These are phyloP conservation scores for Cyanoderma ruficeps DNA, from an alignment of 2,113 vertebrate genomes.

Conservation along the genomic window DNA sequence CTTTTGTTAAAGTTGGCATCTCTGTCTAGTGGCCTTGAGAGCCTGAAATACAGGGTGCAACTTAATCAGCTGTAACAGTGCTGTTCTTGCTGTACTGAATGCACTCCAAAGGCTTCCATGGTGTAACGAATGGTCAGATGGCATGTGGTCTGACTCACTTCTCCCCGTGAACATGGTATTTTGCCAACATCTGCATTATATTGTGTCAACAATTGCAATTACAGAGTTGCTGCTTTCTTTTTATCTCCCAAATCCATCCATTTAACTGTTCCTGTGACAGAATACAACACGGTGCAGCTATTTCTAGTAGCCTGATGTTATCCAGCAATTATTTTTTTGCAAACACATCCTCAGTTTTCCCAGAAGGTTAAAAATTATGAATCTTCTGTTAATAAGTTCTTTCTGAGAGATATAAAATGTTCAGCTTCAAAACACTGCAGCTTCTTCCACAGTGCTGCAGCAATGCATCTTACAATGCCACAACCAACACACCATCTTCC, in stretches of 20 bases:
- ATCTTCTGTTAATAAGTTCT: neutral
- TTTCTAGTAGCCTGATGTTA: neutral
- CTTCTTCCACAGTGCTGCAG: neutral
- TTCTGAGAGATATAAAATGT: neutral
- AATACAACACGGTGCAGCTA: neutral
- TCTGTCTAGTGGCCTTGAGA: constrained; percentile 24
- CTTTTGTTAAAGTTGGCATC: constrained; percentile 55
- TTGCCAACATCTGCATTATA: constrained; percentile 57
- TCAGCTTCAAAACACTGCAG: rapidly evolving
- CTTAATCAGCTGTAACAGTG: constrained; percentile 65
- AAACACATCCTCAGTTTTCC: neutral
- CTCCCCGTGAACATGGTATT: neutral
- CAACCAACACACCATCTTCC: neutral
- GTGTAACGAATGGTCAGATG: constrained; percentile 12
- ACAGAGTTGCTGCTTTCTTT: constrained; percentile 2
- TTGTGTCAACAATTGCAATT: constrained; percentile 6
- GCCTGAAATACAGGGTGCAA: constrained; percentile 47
- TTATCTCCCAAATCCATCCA: neutral
- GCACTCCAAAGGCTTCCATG: constrained; percentile 8
- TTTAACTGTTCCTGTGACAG: neutral
- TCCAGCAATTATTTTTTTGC: neutral
- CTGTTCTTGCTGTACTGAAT: constrained; percentile 35
- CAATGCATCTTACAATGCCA: neutral
- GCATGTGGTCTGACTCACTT: constrained; percentile 29
- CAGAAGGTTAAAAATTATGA: neutral